A percentile compares a stretch with the other conserved stretches of the same genome.
These are phyloP conservation scores for Lonchura striata DNA, from an alignment of 2,113 vertebrate species.

Conservation along the genomic window DNA sequence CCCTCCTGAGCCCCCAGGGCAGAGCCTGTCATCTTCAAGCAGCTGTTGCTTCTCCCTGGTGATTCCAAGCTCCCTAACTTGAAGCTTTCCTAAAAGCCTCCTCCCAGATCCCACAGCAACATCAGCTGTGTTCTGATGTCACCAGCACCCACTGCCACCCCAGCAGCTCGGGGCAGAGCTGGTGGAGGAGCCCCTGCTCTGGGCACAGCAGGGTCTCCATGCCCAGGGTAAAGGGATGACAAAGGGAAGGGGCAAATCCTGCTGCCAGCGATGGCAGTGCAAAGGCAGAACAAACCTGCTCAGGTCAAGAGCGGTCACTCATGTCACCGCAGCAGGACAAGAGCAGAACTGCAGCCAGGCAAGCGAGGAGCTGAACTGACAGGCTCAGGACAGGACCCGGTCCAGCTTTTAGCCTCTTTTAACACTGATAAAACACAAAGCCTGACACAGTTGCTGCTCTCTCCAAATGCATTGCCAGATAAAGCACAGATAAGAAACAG, in stretches of 20 bases:
- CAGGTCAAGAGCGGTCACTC: background rate
- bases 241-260: background rate
- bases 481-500: conserved; percentile 45
- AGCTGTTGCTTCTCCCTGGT: background rate
- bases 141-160: background rate
- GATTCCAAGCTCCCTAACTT: background rate
- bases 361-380: background rate
- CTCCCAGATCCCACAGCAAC: background rate
- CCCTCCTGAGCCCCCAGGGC: background rate
- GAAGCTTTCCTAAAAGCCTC: background rate
- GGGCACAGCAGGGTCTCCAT: background rate
- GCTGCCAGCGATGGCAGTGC: background rate
- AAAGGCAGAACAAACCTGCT: background rate
- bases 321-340: background rate
- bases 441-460: background rate
- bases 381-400: background rate
- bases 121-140: background rate
- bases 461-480: conserved; percentile 19
- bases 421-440: conserved; percentile 12
- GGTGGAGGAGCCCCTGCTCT: background rate
- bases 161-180: background rate
- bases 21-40: background rate
- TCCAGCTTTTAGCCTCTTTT: background rate
- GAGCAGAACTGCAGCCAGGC: background rate
- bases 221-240: background rate